Conservation (phyloP, 2,113 vertebrate species). For the Anolis sagrei region DNA sequence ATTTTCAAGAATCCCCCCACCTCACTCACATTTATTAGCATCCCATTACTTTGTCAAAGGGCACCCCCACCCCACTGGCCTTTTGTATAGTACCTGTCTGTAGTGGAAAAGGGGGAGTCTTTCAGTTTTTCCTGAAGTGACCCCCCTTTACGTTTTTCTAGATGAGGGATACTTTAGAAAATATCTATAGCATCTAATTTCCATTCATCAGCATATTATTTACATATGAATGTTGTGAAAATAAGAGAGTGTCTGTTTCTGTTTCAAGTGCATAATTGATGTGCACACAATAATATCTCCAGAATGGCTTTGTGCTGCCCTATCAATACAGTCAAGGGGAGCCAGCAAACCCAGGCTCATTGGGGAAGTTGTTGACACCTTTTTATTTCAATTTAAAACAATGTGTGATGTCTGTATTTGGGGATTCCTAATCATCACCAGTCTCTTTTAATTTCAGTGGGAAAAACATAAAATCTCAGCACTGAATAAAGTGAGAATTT, state of each 20-base stretch:
- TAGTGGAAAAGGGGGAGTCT: constrained; percentile 19
- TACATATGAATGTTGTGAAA: constrained; percentile 78
- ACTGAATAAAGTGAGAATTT: background rate
- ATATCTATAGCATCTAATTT: constrained; percentile 79
- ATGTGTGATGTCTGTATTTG: background rate
- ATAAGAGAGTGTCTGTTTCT: constrained; percentile 72
- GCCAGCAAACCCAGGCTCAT: constrained; percentile 38
- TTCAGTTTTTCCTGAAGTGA: constrained; percentile 56
- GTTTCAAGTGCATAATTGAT: constrained; percentile 65
- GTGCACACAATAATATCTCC: constrained; percentile 58
- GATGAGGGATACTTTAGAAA: constrained; percentile 65
- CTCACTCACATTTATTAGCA: background rate
- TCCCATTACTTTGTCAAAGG: constrained; percentile 19
- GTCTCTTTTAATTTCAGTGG: constrained; percentile 22
- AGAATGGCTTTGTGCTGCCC: constrained; percentile 34
- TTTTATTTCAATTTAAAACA: constrained; percentile 41
- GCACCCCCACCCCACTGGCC: background rate
- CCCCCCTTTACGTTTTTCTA: constrained; percentile 62
- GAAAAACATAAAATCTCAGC: background rate
- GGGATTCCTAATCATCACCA: constrained; percentile 12
- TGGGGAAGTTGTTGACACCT: constrained; percentile 26
- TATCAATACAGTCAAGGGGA: constrained; percentile 46
- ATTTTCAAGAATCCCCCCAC: background rate
- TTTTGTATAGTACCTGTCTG: constrained; percentile 44
- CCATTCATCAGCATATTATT: constrained; percentile 82